Evolutionary conservation across 2,113 vertebrate species (phyloP), one percentile per base, ranked within the genome.

Genomic region (Burhinus bistriatus): DNA sequence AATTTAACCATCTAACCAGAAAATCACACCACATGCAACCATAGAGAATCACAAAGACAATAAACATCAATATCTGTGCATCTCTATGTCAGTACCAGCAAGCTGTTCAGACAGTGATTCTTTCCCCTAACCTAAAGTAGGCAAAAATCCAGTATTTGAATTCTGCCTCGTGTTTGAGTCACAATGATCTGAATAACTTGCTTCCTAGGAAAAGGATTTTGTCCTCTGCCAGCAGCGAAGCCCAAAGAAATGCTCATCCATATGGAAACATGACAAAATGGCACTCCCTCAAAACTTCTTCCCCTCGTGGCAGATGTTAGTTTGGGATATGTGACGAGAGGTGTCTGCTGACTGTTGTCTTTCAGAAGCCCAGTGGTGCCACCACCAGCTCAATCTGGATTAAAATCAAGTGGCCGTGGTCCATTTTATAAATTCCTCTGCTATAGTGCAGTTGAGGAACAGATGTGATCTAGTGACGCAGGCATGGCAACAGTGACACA

Each of bases 1-100:
- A 58, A 75, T 91, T 83, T 83, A 97, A 62, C 54, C 69, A 70
- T 22, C 61, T 94, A 87, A 85, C 54, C 58, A 92, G 75, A 94
- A 93, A 90, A 92, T 83, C 81, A 91, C 54, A 94, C 61, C 73
- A 69, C 2, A 4, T 6, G 15, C 64, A 89, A 76, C 52, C 73
- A 58, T 0, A 72, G 59, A 90, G 78, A 86, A 93, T 78, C 84
- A 79, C 6, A 64, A 23, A 66, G 65, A 88, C 68, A 92, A 65
- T 71, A 65, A 82, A 85, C 64, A 72, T 54, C 78, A 91, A 1
- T 90, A 88, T 66, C 91, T 61, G 15, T 27, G 49, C 62, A 72
- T 85, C 81, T 76, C 68, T 12, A 62, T 59, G 58, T 45, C 65
- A 73, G 85, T 36, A 78, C 36, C 44, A 90, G 51, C 80, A 87